phyloP scores from a whole-genome alignment of 2,888 invertebrate species.

The Platycheirus albimanus region DNA sequence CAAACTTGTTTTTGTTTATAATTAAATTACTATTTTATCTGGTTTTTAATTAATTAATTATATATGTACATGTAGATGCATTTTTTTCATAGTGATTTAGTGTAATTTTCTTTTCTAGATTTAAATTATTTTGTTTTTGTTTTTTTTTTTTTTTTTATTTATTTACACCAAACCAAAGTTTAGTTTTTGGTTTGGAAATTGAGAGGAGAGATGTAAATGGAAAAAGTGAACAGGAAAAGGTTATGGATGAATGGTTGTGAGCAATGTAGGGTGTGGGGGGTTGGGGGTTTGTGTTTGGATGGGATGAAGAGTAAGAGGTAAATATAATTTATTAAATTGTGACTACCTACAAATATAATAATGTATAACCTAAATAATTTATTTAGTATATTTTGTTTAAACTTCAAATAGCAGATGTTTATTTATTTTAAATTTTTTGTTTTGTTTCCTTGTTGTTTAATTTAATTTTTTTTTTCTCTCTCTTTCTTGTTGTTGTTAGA shows the following conservation, averaged over 20 bases:
- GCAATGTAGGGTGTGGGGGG: not conserved
- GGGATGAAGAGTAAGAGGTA: constrained; percentile 8
- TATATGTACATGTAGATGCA: constrained; percentile 74
- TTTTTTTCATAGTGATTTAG: constrained; percentile 71
- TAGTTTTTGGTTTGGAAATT: constrained; percentile 32
- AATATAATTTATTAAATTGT: constrained; percentile 75
- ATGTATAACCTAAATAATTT: constrained; percentile 72
- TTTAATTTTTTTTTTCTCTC: constrained; percentile 24
- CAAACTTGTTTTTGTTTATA: constrained; percentile 76
- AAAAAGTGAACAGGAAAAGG: not conserved
- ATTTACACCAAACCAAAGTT: constrained; percentile 63
- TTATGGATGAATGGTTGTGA: constrained; percentile 35
- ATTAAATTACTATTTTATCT: constrained; percentile 54
- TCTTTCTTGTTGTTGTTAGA: constrained; percentile 27
- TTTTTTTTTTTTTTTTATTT: constrained; percentile 40
- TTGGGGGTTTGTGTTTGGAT: no score
- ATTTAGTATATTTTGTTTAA: constrained; percentile 74
- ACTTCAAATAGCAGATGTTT: constrained; percentile 71
- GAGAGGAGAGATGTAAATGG: constrained; percentile 16
- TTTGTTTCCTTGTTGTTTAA: constrained; percentile 11
- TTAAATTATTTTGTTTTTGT: constrained; percentile 46
- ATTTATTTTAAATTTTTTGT: constrained; percentile 17
- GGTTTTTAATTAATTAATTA: constrained; percentile 10
- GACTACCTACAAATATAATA: constrained; percentile 74
- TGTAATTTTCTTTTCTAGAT: constrained; percentile 57